Evolutionary conservation across 2,113 vertebrate species (phyloP).

Genomic region (Eptesicus fuscus): DNA sequence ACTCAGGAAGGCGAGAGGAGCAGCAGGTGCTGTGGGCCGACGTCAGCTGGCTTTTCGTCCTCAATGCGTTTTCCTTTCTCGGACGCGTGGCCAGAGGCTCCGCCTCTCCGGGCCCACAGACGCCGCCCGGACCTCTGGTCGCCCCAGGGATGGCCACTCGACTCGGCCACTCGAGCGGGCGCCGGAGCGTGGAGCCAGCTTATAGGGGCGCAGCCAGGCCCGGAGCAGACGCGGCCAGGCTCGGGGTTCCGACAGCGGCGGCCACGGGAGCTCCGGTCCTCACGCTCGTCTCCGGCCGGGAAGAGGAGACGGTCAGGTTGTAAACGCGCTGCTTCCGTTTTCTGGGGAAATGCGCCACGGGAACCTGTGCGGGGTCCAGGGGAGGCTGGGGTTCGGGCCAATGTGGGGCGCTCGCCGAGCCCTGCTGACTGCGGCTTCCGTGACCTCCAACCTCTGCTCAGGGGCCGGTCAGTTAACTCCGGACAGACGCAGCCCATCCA

Average conservation of each 20-base stretch:
- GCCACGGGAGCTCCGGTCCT: not conserved
- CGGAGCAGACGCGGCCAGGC: not conserved
- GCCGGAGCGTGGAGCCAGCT: slow-evolving; percentile 55
- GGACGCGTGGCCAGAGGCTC: not conserved
- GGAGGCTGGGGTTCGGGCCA: not conserved
- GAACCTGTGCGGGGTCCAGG: not conserved
- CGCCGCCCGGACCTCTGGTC: no score
- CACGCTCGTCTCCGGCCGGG: slow-evolving; percentile 32
- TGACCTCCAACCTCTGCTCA: not conserved
- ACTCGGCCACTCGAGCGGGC: slow-evolving; percentile 13
- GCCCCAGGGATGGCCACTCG: accelerated
- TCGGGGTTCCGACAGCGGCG: slow-evolving; percentile 27
- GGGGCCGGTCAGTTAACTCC: not conserved
- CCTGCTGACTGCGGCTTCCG: not conserved
- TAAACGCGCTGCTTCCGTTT: slow-evolving; percentile 41
- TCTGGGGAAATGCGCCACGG: not conserved
- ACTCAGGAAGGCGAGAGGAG: not conserved
- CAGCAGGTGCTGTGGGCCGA: accelerated
- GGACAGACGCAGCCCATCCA: not conserved
- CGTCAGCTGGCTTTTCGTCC: no score
- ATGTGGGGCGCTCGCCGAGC: not conserved
- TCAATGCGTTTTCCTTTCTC: accelerated
- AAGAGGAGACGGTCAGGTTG: slow-evolving; percentile 69
- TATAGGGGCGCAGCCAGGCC: slow-evolving; percentile 18
- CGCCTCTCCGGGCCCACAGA: accelerated